A percentile compares a stretch with the other conserved stretches of the same genome.
These are phyloP conservation scores for Pteria penguin DNA, from an alignment of 2,888 invertebrate genomes.

Conservation along the genomic window DNA sequence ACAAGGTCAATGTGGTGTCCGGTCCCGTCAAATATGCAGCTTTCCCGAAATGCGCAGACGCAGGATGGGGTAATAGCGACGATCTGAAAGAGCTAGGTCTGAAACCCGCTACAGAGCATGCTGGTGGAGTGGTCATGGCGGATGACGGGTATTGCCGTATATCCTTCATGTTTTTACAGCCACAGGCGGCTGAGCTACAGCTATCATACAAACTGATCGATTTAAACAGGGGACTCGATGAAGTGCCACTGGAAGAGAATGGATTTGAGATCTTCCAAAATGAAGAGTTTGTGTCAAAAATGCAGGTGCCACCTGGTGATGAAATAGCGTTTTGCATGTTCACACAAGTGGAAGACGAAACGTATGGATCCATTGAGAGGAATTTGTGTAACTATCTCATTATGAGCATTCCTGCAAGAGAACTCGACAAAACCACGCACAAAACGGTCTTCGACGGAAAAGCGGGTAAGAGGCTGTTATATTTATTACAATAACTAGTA, in stretches of 20 bases:
- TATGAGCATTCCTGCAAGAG: slow-evolving; percentile 48
- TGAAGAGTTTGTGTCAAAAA: slow-evolving; percentile 35
- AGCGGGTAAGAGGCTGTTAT: slow-evolving; percentile 48
- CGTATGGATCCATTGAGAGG: slow-evolving; percentile 43
- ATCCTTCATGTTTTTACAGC: slow-evolving; percentile 48
- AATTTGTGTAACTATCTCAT: slow-evolving; percentile 74
- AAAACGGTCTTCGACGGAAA: slow-evolving; percentile 43
- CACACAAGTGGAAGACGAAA: slow-evolving; percentile 28
- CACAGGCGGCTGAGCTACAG: slow-evolving; percentile 42
- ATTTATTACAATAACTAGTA: no score
- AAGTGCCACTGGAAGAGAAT: slow-evolving; percentile 26
- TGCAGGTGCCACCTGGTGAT: slow-evolving; percentile 35
- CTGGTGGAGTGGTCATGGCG: slow-evolving; percentile 20
- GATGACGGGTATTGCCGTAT: slow-evolving; percentile 50
- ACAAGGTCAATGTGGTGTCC: slow-evolving; percentile 58
- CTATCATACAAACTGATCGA: slow-evolving; percentile 44
- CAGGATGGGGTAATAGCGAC: slow-evolving; percentile 69
- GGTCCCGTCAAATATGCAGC: slow-evolving; percentile 61
- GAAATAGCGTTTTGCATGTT: slow-evolving; percentile 35
- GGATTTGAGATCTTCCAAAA: slow-evolving; percentile 49
- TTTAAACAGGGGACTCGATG: slow-evolving; percentile 50
- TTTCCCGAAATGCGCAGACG: slow-evolving; percentile 69
- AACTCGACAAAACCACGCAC: slow-evolving; percentile 27
- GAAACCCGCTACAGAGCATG: slow-evolving; percentile 30
- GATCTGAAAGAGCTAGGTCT: slow-evolving; percentile 54